Percentiles rank a stretch among this genome's conserved stretches.
These are phyloP conservation scores for Agapornis roseicollis DNA, from an alignment of 2,113 vertebrate genomes.

Conservation along the genomic window DNA sequence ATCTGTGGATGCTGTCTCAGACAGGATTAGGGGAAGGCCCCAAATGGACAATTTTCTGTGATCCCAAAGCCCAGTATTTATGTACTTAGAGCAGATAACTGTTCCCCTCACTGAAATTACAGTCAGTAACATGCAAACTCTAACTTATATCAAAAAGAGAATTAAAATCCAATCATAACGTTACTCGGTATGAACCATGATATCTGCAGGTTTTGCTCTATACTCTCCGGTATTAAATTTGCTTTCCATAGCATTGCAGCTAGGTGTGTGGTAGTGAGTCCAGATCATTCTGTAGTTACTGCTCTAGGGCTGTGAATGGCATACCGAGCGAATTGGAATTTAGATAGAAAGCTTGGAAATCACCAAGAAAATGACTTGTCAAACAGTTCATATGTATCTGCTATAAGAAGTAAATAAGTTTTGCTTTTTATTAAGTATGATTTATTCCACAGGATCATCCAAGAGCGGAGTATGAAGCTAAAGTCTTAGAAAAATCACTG, in stretches of 20 bases:
- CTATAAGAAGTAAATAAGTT: background rate
- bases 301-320: background rate
- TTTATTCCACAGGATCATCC: slow-evolving; percentile 82
- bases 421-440: background rate
- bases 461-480: slow-evolving; percentile 90
- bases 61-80: background rate
- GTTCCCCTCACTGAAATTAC: background rate
- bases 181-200: background rate
- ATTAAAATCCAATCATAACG: background rate
- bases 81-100: background rate
- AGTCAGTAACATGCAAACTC: background rate
- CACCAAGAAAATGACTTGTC: background rate
- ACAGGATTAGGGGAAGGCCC: background rate
- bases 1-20: background rate
- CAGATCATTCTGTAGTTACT: background rate
- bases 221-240: background rate
- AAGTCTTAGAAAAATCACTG: slow-evolving; percentile 84
- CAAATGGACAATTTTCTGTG: background rate
- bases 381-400: background rate
- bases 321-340: background rate
- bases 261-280: background rate
- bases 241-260: background rate
- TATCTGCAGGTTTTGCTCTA: background rate
- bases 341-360: background rate
- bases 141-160: background rate